Percentiles rank a stretch among this genome's conserved stretches.
Evolutionary conservation across 2,113 vertebrate genomes (phyloP).

Genomic region (Datnioides undecimradiatus): DNA sequence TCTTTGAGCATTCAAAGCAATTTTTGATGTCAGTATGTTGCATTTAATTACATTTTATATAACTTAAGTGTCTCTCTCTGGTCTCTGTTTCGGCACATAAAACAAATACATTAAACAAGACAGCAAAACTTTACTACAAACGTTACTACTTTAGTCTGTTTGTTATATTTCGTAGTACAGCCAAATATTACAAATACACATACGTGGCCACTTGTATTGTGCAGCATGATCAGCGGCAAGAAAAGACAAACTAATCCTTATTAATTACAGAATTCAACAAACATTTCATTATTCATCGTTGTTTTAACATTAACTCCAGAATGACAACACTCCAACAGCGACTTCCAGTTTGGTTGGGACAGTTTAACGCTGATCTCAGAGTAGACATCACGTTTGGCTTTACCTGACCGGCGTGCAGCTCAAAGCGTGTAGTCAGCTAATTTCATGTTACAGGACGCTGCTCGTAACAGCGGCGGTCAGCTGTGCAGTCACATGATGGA

Average conservation of each 20-base stretch:
- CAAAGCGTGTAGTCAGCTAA: slow-evolving; percentile 31
- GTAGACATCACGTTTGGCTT: neutral
- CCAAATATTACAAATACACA: neutral
- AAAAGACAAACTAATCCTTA: too few relatives aligned
- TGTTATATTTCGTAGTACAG: neutral
- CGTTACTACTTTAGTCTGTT: neutral
- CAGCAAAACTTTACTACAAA: neutral
- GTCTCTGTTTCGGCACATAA: neutral
- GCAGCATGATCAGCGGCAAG: too few relatives aligned
- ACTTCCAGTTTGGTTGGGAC: too few relatives aligned
- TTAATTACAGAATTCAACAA: neutral
- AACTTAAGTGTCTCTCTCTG: neutral
- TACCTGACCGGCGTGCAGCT: neutral
- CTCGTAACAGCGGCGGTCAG: slow-evolving; percentile 9
- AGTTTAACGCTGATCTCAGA: neutral
- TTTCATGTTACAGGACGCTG: neutral
- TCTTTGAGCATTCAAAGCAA: too few relatives aligned
- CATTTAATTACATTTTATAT: neutral
- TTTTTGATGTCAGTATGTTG: neutral
- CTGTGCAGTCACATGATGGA: slow-evolving; percentile 63
- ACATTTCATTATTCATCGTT: too few relatives aligned
- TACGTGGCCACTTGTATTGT: too few relatives aligned
- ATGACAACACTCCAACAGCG: too few relatives aligned
- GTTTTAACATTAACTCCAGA: too few relatives aligned
- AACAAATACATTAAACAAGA: neutral